Conservation (phyloP, 2,797 vertebrate genomes). For the Urocyon cinereoargenteus region DNA sequence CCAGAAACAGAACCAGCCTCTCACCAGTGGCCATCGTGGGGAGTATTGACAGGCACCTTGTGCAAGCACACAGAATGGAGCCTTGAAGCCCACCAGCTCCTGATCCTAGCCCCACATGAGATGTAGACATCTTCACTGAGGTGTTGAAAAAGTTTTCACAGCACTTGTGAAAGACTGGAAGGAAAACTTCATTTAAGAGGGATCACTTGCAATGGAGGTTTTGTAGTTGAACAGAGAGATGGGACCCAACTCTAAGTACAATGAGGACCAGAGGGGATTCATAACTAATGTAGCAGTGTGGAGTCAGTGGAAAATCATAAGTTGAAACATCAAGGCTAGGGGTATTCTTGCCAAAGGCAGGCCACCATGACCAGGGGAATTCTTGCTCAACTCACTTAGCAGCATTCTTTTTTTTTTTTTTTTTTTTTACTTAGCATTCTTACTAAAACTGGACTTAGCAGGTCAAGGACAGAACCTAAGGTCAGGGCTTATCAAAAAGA, state of each 20-base stretch:
- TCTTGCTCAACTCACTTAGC: not conserved
- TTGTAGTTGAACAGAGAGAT: not conserved
- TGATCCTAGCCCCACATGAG: not conserved
- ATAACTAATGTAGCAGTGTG: not conserved
- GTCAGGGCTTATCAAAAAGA: not conserved
- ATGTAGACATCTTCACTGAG: not conserved
- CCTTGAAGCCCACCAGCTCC: not conserved
- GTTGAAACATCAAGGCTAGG: not conserved
- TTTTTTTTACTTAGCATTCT: not conserved
- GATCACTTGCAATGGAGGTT: not conserved
- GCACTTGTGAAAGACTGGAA: not conserved
- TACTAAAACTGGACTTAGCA: not conserved
- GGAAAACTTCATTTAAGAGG: not conserved
- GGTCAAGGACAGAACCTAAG: not conserved
- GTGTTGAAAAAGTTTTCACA: not conserved
- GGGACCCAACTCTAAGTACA: not conserved
- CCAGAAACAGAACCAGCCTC: not conserved
- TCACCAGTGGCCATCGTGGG: not conserved
- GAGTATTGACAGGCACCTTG: not conserved
- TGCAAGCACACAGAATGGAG: not conserved
- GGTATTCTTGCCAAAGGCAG: not conserved
- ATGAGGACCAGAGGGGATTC: not conserved
- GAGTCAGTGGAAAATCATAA: not conserved
- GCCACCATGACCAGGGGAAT: not conserved
- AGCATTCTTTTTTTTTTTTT: not conserved